Conservation (phyloP, 2,113 vertebrate genomes). For the Anguilla japonica region DNA sequence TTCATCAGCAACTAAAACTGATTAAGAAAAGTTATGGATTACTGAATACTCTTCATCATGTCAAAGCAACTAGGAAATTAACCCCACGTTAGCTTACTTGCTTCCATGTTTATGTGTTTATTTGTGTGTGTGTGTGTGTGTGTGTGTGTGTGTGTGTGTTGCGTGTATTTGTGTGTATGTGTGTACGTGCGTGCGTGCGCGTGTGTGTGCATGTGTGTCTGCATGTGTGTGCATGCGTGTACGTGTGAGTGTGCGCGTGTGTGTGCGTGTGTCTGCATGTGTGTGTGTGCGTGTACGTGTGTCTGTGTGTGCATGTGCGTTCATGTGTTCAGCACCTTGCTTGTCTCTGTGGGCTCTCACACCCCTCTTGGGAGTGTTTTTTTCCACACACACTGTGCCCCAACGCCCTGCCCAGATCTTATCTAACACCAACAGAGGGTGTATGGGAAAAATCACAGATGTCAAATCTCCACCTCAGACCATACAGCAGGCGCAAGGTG, state of each 20-base stretch:
- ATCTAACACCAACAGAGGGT: slow-evolving; percentile 56
- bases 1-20: not conserved
- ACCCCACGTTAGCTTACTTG: slow-evolving; percentile 11
- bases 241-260: too few relatives aligned
- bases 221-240: too few relatives aligned
- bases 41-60: not conserved
- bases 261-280: slow-evolving; percentile 33
- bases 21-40: too few relatives aligned
- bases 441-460: slow-evolving; percentile 65
- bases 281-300: slow-evolving; percentile 28
- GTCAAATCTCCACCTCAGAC: slow-evolving; percentile 53
- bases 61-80: not conserved
- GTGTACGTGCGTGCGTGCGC: too few relatives aligned
- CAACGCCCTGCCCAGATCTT: slow-evolving; percentile 47
- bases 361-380: slow-evolving; percentile 49
- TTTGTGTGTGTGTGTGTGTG: slow-evolving; percentile 35
- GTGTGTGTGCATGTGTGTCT: too few relatives aligned
- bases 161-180: too few relatives aligned
- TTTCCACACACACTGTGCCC: slow-evolving; percentile 51
- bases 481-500: slow-evolving; percentile 55
- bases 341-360: slow-evolving; percentile 3
- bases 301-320: slow-evolving; percentile 17
- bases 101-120: slow-evolving; percentile 37
- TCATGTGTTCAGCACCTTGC: slow-evolving; percentile 51
- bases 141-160: slow-evolving; percentile 10